phyloP scores from a whole-genome alignment of 2,113 vertebrate species.

The Indicator maculatus region DNA sequence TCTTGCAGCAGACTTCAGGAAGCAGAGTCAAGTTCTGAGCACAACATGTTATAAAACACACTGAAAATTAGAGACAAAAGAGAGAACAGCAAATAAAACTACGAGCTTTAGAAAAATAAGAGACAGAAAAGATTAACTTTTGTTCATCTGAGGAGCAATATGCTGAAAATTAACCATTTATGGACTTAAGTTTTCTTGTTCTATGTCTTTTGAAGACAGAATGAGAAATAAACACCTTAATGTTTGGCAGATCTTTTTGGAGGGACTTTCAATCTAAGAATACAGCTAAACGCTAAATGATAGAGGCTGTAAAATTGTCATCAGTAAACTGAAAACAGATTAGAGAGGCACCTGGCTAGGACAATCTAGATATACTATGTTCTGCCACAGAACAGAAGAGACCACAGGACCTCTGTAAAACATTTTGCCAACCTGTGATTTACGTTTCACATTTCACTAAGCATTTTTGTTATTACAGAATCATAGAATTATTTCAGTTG shows the following conservation, averaged over 20 bases:
- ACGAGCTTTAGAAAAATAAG: background rate
- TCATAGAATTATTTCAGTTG: no score
- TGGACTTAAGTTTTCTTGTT: background rate
- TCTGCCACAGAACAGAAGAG: background rate
- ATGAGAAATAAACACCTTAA: background rate
- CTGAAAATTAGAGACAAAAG: background rate
- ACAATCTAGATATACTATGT: background rate
- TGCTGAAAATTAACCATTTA: background rate
- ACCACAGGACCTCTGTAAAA: background rate
- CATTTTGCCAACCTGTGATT: background rate
- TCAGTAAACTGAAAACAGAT: background rate
- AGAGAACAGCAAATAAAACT: background rate
- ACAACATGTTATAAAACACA: background rate
- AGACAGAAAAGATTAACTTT: background rate
- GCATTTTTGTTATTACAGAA: background rate
- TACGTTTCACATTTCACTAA: background rate
- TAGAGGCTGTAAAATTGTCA: background rate
- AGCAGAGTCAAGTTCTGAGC: background rate
- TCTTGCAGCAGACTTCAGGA: background rate
- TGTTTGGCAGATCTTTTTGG: background rate
- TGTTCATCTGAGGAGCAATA: background rate
- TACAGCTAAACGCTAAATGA: background rate
- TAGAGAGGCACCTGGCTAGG: background rate
- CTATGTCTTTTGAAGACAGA: background rate
- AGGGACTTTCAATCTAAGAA: background rate